phyloP scores from a whole-genome alignment of 35 echinoderm and acorn worm species.

The Heliocidaris tuberculata region DNA sequence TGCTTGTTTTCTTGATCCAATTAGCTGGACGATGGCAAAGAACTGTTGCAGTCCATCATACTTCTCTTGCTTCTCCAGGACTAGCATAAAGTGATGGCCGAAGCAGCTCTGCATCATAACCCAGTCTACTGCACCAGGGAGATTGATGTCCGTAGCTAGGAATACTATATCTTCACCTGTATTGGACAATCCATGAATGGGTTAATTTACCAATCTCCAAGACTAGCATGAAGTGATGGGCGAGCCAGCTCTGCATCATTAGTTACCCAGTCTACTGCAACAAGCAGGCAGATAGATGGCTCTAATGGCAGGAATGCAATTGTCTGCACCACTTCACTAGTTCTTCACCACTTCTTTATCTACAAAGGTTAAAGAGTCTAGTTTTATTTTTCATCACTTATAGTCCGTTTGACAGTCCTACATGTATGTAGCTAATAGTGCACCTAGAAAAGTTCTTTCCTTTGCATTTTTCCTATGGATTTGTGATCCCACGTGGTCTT shows the following conservation, averaged over 20 bases:
- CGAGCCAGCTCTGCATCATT: slow-evolving; percentile 99
- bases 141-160: slow-evolving; percentile 95
- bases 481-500: too few relatives aligned
- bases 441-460: too few relatives aligned
- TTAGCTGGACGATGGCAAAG: slow-evolving; percentile 99
- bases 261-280: slow-evolving; percentile 94
- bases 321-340: too few relatives aligned
- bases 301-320: slow-evolving; percentile 91
- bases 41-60: slow-evolving; percentile 97
- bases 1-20: slow-evolving; percentile 96
- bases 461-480: too few relatives aligned
- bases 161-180: slow-evolving; percentile 98
- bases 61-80: slow-evolving; percentile 98
- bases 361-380: too few relatives aligned
- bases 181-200: neutral
- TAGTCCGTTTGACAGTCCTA: too few relatives aligned
- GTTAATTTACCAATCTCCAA: slow-evolving; percentile 54
- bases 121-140: slow-evolving; percentile 96
- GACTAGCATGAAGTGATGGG: slow-evolving; percentile 95
- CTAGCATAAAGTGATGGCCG: slow-evolving; percentile 97
- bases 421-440: too few relatives aligned
- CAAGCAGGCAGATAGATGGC: slow-evolving; percentile 82
- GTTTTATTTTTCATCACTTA: too few relatives aligned
- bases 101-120: slow-evolving; percentile 99
- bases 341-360: slow-evolving; percentile 66